Percentiles rank a stretch among this genome's conserved stretches.
Conservation (phyloP, 2,888 invertebrate species). For the Gastrophysa polygoni region DNA sequence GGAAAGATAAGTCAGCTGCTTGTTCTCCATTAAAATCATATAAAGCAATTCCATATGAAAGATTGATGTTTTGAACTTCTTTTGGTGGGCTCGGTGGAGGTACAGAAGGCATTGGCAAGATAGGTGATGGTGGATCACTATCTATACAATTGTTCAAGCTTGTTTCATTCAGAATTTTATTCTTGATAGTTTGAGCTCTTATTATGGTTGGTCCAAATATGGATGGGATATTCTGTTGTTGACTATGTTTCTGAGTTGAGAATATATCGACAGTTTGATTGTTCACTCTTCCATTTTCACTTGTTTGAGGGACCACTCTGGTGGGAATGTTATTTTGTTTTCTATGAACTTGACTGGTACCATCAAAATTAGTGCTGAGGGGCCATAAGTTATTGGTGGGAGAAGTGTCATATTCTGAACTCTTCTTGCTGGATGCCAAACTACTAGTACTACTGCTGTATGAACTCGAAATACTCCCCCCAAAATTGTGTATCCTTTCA, state of each 20-base stretch:
- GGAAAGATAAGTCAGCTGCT: slow-evolving; percentile 78
- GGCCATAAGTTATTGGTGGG: slow-evolving; percentile 57
- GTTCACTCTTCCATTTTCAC: background rate
- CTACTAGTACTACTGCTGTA: slow-evolving; percentile 61
- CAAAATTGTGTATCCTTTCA: slow-evolving; percentile 51
- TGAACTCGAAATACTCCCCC: slow-evolving; percentile 56
- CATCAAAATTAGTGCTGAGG: slow-evolving; percentile 16
- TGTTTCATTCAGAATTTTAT: slow-evolving; percentile 57
- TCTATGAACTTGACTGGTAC: background rate
- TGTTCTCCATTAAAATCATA: slow-evolving; percentile 79
- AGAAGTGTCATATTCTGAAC: slow-evolving; percentile 70
- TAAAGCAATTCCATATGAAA: slow-evolving; percentile 77
- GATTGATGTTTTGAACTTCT: slow-evolving; percentile 53
- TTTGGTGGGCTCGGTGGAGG: slow-evolving; percentile 80
- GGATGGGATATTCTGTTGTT: slow-evolving; percentile 28
- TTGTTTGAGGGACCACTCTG: slow-evolving; percentile 14
- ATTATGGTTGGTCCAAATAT: slow-evolving; percentile 74
- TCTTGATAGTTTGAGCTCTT: slow-evolving; percentile 55
- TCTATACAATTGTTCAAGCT: slow-evolving; percentile 51
- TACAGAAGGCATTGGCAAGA: slow-evolving; percentile 74
- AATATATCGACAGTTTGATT: background rate
- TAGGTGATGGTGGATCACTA: slow-evolving; percentile 45
- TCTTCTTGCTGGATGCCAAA: slow-evolving; percentile 76
- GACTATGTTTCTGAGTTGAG: background rate
- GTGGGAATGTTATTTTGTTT: slow-evolving; percentile 7